These are phyloP conservation scores for Microcebus murinus DNA, from an alignment of 2,113 vertebrate species.

Conservation along the genomic window DNA sequence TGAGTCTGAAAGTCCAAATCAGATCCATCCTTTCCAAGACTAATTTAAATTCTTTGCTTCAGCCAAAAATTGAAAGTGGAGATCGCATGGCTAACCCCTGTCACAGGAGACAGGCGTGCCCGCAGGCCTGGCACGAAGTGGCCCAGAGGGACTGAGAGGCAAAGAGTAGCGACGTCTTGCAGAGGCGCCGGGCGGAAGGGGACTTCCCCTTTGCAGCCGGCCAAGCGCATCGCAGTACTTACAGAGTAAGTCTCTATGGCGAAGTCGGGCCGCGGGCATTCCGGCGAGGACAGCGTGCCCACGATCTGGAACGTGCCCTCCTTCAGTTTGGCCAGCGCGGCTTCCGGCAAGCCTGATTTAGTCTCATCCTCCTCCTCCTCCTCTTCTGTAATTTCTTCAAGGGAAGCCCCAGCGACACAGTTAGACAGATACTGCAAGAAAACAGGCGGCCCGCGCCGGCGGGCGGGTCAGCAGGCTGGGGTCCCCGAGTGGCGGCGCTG, in stretches of 20 bases:
- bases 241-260: slow-evolving; percentile 88
- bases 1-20: not conserved
- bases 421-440: slow-evolving; percentile 88
- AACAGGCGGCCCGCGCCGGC: accelerated
- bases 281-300: slow-evolving; percentile 85
- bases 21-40: not conserved
- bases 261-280: slow-evolving; percentile 61
- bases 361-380: slow-evolving; percentile 74
- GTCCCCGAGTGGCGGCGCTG: not conserved
- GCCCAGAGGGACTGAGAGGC: too few relatives aligned
- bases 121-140: not conserved
- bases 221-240: slow-evolving; percentile 68
- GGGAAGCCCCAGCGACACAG: slow-evolving; percentile 81
- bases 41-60: not conserved
- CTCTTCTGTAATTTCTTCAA: slow-evolving; percentile 78
- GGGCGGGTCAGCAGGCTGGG: accelerated
- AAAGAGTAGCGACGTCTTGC: accelerated
- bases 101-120: not conserved
- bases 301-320: slow-evolving; percentile 87
- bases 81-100: not conserved
- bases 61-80: not conserved
- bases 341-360: not conserved
- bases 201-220: not conserved
- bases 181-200: accelerated
- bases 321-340: not conserved